Conservation (phyloP, 2,113 vertebrate species). For the Cyprinus carpio region DNA sequence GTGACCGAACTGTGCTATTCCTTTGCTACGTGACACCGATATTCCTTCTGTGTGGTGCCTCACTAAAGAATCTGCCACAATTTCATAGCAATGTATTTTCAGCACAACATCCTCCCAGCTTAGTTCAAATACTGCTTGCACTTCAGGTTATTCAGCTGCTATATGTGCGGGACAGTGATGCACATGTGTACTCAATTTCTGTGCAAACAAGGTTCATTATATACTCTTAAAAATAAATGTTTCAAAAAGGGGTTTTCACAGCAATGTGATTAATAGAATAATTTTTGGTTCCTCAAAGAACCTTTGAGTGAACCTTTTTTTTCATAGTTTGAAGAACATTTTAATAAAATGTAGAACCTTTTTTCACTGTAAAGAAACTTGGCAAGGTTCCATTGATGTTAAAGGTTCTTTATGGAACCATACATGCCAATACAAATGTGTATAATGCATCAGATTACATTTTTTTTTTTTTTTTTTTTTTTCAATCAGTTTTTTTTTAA, state of each 20-base stretch:
- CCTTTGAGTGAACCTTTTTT: no score
- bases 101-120: not conserved
- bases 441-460: not conserved
- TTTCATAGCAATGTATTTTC: not conserved
- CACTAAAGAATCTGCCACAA: not conserved
- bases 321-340: no score
- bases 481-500: not conserved
- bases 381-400: no score
- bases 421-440: no score
- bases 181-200: not conserved
- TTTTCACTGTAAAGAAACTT: no score
- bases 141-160: not conserved
- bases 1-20: constrained; percentile 1
- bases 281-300: no score
- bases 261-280: no score
- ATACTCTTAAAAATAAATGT: not conserved
- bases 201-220: not conserved
- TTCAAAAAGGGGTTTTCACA: no score
- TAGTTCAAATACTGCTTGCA: not conserved
- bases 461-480: no score
- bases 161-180: not conserved
- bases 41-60: not conserved
- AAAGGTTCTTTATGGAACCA: no score
- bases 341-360: no score
- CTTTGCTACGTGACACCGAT: not conserved